These are phyloP conservation scores for Epizoanthus rinbou DNA, from an alignment of 92 coral and sea anemone species.

Conservation along the genomic window DNA sequence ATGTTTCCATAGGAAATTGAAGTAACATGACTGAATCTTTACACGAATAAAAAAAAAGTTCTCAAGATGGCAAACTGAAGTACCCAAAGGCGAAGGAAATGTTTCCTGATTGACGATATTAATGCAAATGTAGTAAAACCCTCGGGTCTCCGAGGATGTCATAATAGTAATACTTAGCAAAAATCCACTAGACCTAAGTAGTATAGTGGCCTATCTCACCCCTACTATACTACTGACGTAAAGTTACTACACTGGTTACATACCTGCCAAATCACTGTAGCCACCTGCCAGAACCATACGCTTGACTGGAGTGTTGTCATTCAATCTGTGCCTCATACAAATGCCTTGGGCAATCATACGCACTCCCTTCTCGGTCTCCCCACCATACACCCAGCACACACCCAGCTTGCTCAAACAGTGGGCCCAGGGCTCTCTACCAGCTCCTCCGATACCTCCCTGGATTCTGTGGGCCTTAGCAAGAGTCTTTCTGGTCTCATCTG, in stretches of 20 bases:
- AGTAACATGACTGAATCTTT: too few relatives aligned
- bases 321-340: conserved; percentile 51
- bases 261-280: conserved; percentile 80
- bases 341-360: conserved; percentile 63
- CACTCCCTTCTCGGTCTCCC: conserved; percentile 60
- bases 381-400: conserved; percentile 58
- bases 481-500: conserved; percentile 33
- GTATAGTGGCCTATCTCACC: too few relatives aligned
- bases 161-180: too few relatives aligned
- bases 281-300: conserved; percentile 78
- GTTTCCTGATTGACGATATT: too few relatives aligned
- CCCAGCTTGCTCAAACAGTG: conserved; percentile 85
- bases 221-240: too few relatives aligned
- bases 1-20: too few relatives aligned
- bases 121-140: too few relatives aligned
- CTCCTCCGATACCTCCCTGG: conserved; percentile 10
- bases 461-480: conserved; percentile 57
- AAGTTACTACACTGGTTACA: conserved; percentile 17
- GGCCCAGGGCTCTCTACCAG: conserved; percentile 60
- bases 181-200: too few relatives aligned
- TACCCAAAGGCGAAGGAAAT: too few relatives aligned
- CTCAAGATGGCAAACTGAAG: too few relatives aligned
- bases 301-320: conserved; percentile 47
- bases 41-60: too few relatives aligned
- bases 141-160: too few relatives aligned